Evolutionary conservation across 2,888 invertebrate genomes (phyloP).

Genomic region (Falcaria lacertinaria): DNA sequence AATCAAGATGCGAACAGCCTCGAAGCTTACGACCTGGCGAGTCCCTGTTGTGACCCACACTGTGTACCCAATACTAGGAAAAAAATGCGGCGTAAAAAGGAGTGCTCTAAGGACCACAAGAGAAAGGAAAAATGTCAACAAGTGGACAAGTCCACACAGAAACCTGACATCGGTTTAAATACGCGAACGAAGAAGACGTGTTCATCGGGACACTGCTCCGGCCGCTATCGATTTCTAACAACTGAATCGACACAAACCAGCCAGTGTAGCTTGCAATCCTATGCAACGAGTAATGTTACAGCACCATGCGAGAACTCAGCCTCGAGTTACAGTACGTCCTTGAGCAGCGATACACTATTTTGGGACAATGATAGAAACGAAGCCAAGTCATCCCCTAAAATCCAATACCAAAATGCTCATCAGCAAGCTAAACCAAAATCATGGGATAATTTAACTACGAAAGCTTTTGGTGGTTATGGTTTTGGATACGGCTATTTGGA

Average conservation of each 20-base stretch:
- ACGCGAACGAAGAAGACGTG: conserved; percentile 66
- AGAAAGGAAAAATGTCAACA: conserved; percentile 81
- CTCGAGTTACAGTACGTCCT: conserved; percentile 89
- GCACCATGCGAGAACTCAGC: conserved; percentile 85
- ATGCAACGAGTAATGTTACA: conserved; percentile 87
- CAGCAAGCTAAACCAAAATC: conserved; percentile 88
- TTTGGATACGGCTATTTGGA: conserved; percentile 92
- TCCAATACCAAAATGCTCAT: conserved; percentile 69
- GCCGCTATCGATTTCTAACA: conserved; percentile 81
- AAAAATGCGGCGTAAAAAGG: conserved; percentile 76
- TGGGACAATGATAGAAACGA: conserved; percentile 84
- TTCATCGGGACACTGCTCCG: conserved; percentile 56
- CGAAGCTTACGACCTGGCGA: conserved; percentile 92
- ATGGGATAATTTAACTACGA: conserved; percentile 93
- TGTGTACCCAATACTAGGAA: conserved; percentile 85
- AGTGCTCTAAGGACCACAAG: conserved; percentile 81
- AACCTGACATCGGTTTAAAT: conserved; percentile 68
- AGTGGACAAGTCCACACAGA: conserved; percentile 68
- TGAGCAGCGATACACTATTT: conserved; percentile 92
- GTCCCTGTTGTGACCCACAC: conserved; percentile 92
- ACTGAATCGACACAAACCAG: conserved; percentile 85
- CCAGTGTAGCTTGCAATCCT: conserved; percentile 90
- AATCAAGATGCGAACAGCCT: conserved; percentile 87
- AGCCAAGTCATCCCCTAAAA: conserved; percentile 65
- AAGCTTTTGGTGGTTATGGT: conserved; percentile 91